phyloP scores from a whole-genome alignment of 1,140 invertebrate genomes.

The Brachionus rotundiformis region DNA sequence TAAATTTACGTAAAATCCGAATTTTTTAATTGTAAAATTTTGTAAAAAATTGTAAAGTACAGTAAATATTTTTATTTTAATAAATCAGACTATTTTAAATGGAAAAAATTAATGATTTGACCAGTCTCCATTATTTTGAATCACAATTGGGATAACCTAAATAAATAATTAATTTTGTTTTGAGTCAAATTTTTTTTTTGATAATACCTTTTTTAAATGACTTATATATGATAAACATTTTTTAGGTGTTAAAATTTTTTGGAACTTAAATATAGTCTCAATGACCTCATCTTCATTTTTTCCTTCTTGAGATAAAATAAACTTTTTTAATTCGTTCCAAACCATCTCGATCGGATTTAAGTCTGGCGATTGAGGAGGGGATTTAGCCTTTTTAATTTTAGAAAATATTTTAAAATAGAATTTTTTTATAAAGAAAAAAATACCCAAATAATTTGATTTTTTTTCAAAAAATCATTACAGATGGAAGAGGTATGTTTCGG shows the following conservation, averaged over 20 bases:
- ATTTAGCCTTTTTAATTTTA: background rate
- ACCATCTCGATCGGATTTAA: background rate
- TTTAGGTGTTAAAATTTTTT: background rate
- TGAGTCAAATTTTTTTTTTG: background rate
- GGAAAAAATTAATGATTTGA: background rate
- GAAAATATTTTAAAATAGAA: background rate
- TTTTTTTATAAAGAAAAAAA: background rate
- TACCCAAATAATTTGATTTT: background rate
- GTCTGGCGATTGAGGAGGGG: background rate
- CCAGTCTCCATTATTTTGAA: background rate
- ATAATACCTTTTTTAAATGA: background rate
- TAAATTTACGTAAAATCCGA: no score
- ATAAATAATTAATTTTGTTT: background rate
- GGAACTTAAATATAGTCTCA: background rate
- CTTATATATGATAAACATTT: background rate
- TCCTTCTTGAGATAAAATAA: background rate
- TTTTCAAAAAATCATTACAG: background rate
- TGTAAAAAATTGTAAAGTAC: no score
- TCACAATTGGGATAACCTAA: background rate
- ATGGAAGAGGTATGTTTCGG: background rate
- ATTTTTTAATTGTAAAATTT: no score
- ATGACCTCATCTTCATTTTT: background rate
- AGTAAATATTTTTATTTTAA: no score
- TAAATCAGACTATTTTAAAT: no score
- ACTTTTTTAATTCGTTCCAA: background rate